Evolutionary conservation across 2,797 vertebrate species (phyloP), one percentile per base, ranked within the genome.

Genomic region (Pseudochirops cupreus): DNA sequence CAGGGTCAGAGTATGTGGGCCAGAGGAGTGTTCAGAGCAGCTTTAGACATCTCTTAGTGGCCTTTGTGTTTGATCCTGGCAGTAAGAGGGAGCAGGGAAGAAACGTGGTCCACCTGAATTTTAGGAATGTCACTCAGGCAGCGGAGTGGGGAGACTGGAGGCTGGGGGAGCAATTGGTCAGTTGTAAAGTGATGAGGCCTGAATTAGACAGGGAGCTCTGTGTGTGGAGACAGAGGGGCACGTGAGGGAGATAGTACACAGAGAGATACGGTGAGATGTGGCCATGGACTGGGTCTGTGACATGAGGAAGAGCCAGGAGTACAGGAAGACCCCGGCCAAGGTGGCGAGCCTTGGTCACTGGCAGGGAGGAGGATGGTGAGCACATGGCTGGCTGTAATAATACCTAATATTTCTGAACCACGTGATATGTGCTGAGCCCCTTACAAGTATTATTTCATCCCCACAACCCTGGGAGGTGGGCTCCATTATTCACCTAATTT

Each of bases 91-190:
- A 39, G 62, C 62, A 74, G 62, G 33, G 33, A 18, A 67, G 62
- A n/a, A 0, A 2, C 31, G 0, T 39, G 62, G 62, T 6, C 33
- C 18, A 5, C 14, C 33, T 39, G 33, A 74, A 28, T 5, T 5
- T 16, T 74, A 39, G 14, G 26, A 21, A 39, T 3, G 16, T 74
- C 4, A 5, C 16, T 18, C 5, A 3, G 62, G 33, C 5, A 39
- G 62, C 33, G 0, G 33, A 74, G 33, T 3, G 31, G 31, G 59
- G 13, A 67, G 31, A 14, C 31, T 67, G 29, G 31, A 33, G 58
- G 58, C 13, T 1, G 0, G 31, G 4, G 62, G 13, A n/a, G 33
- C 10, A 1, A n/a, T 33, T 0, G 2, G 33, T 39, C 62, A 33
- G 5, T 28, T 7, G 31, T 33, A n/a, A 74, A 74, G 14, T 39